Base-by-base conservation (phyloP, 2,888 invertebrate genomes). In the Linyphia triangularis region DNA sequence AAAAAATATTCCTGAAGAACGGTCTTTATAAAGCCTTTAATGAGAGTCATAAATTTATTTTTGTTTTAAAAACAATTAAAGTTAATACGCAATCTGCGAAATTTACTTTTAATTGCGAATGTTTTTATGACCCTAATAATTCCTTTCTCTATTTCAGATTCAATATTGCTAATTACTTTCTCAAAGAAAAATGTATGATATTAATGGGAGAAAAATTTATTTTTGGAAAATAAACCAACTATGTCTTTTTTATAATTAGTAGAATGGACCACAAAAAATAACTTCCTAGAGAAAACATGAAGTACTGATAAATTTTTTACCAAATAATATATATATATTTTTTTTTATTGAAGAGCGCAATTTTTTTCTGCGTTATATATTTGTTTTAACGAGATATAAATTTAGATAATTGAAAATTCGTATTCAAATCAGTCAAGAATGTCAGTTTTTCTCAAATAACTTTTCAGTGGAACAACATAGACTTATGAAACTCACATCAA, bases 51-150 rank as follows among this genome's bases (percentile, higher is more conserved):
- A 33, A 67, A 67, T 67, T 51, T 51, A 51, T 51, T 67, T 67
- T 67, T 30, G 30, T 67, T 67, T 67, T 30, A 33, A 63, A 67
- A 33, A 67, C 73, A 73, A 73, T 73, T 73, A 73, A 67, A 57
- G 26, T 59, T 73, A 73, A 59, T 73, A 57, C 57, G 28, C 59
- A 59, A 28, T 28, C 22, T 59, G 30, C n/a, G 4, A 59, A 57
- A 73, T 73, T 73, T 73, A 73, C 33, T 57, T 73, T 73, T 73
- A 57, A 57, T 59, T 28, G 51, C 51, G 57, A 73, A n/a, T 30
- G 51, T 22, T 19, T 59, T 73, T 73, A 73, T 73, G 59, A 51
- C 19, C 16, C n/a, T 4, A n/a, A 33, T 33, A 73, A n/a, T 59
- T 73, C 57, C 30, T 30, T 51, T 51, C n/a, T 51, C 13, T 5